Percentiles rank a stretch among this genome's conserved stretches.
phyloP scores from a whole-genome alignment of 2,888 invertebrate genomes.

The Craniophora ligustri region DNA sequence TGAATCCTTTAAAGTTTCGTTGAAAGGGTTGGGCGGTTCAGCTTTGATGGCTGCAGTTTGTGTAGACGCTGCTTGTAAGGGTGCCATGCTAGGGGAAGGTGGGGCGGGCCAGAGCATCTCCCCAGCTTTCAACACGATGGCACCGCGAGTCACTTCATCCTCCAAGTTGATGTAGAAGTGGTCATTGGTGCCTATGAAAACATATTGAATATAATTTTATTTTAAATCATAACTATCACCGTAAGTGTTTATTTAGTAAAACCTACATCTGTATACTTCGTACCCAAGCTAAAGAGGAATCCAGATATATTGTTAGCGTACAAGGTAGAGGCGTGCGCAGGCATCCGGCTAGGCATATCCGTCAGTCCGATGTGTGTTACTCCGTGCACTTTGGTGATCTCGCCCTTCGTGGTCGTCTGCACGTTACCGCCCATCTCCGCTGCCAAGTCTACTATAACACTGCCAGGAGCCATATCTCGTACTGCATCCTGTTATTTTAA shows the following conservation, averaged over 20 bases:
- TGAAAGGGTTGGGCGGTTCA: slow-evolving; percentile 90
- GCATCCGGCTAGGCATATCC: slow-evolving; percentile 94
- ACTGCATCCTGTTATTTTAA: slow-evolving; percentile 92
- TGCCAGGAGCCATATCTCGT: slow-evolving; percentile 95
- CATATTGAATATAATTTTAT: too few species aligned
- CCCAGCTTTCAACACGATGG: slow-evolving; percentile 93
- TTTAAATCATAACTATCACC: too few species aligned
- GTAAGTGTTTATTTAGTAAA: too few species aligned
- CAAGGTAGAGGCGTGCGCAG: slow-evolving; percentile 95
- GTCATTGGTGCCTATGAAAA: slow-evolving; percentile 91
- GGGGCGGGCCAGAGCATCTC: slow-evolving; percentile 94
- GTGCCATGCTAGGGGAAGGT: slow-evolving; percentile 87
- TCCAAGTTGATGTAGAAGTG: slow-evolving; percentile 94
- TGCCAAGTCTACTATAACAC: slow-evolving; percentile 96
- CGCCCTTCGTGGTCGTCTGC: slow-evolving; percentile 94
- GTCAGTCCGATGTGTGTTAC: slow-evolving; percentile 95
- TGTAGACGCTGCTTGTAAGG: slow-evolving; percentile 78
- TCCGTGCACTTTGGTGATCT: slow-evolving; percentile 92
- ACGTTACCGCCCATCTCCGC: slow-evolving; percentile 96
- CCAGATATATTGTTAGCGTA: slow-evolving; percentile 98
- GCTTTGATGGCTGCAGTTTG: slow-evolving; percentile 76
- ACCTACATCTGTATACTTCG: slow-evolving; percentile 39
- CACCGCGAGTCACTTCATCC: slow-evolving; percentile 96
- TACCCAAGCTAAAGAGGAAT: slow-evolving; percentile 94
- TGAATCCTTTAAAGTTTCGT: slow-evolving; percentile 90